Base-by-base conservation (phyloP, 2,113 vertebrate species). In the human region DNA sequence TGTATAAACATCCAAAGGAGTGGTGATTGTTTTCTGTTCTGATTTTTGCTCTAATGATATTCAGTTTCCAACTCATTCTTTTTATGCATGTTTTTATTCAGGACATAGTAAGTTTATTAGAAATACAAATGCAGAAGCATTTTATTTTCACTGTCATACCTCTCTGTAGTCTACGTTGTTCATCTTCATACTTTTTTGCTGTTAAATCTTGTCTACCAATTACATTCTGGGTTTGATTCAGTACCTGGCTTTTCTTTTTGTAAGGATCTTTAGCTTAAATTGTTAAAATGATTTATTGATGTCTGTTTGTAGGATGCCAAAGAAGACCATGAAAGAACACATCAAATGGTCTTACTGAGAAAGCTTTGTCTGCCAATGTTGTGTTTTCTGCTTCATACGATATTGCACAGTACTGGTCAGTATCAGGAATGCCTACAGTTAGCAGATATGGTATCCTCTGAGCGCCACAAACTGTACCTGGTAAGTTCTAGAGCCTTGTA, bases 351-450 rank as follows among this genome's bases (percentile, higher is more conserved):
- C 20, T 97, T 99, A 93, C 92, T 99, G 94, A 99, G 99, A 0
- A 99, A 99, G 48, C 99, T 99, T 35, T 99, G 99, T 84, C 99
- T 99, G 96, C 99, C 99, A 0, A 99, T 99, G 96, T 98, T 99
- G 98, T 99, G 98, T 91, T 99, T 99, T 83, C 92, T 99, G 84
- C 99, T 99, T 94, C 99, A 99, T 92, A 99, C 99, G 0, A 99
- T 99, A 68, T 94, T 99, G 40, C 99, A 99, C 66, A 99, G 98
- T 83, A 99, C 99, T 0, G 98, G 99, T 22, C 99, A 99, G 79
- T 99, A 99, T 96, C 99, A 99, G 98, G 99, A 99, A 98, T 99
- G 99, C 97, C 99, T 99, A 27, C 99, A 99, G 2, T 98, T 99
- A 4, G 99, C 99, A 0, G 99, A 99, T 97, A 99, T 99, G 97